These are phyloP conservation scores for Prenolepis imparis DNA, from an alignment of 2,888 invertebrate species.

Conservation along the genomic window DNA sequence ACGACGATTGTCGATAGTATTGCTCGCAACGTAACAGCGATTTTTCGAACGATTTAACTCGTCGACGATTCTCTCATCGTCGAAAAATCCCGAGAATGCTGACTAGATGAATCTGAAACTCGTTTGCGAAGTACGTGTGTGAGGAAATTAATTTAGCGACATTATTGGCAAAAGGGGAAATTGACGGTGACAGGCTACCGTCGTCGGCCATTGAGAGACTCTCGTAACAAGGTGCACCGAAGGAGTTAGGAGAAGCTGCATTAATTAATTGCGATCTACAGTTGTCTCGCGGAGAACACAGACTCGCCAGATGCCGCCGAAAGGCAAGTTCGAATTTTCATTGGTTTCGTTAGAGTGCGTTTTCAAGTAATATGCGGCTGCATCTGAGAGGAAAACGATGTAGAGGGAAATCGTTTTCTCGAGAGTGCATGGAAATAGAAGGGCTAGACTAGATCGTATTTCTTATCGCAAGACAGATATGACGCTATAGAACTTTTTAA, in stretches of 20 bases:
- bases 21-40: neutral
- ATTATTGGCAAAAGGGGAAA: conserved; percentile 2
- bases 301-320: conserved; percentile 15
- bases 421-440: conserved; percentile 24
- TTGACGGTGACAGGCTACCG: neutral
- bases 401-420: conserved; percentile 44
- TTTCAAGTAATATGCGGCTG: conserved; percentile 56
- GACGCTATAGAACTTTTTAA: neutral
- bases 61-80: neutral
- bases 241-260: neutral
- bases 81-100: neutral
- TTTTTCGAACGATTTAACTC: neutral
- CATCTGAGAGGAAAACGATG: conserved; percentile 48
- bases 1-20: conserved; percentile 31
- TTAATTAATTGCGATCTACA: conserved; percentile 21
- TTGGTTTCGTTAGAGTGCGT: conserved; percentile 56
- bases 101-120: neutral
- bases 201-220: neutral
- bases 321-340: conserved; percentile 67
- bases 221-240: neutral
- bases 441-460: conserved; percentile 3
- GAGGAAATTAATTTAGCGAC: neutral
- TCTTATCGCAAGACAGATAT: neutral
- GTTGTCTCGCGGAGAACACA: neutral
- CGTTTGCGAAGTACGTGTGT: neutral